These are phyloP conservation scores for Epizoanthus rinbou DNA, from an alignment of 92 coral and sea anemone species.

Conservation along the genomic window DNA sequence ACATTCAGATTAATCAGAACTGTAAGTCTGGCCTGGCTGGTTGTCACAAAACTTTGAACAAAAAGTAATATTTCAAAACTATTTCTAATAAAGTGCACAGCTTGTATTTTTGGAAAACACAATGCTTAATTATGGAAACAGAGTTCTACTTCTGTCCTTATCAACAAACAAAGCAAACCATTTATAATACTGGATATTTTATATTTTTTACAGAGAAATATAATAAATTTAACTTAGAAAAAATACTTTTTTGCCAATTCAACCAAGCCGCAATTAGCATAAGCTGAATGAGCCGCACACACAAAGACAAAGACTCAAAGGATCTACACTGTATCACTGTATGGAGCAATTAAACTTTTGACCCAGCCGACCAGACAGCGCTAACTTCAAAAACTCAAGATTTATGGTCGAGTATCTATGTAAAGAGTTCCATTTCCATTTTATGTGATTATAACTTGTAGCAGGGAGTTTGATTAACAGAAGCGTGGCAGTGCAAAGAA, in stretches of 20 bases:
- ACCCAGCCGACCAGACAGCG: neutral
- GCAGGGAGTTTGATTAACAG: constrained; percentile 19
- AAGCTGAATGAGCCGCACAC: neutral
- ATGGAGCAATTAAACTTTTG: neutral
- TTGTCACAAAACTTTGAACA: too few species aligned
- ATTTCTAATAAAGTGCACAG: too few species aligned
- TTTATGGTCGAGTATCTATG: neutral
- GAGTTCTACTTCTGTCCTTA: too few species aligned
- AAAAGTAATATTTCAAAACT: too few species aligned
- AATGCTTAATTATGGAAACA: too few species aligned
- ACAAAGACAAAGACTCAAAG: constrained; percentile 4
- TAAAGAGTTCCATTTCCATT: neutral
- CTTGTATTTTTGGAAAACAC: too few species aligned
- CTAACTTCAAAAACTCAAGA: neutral
- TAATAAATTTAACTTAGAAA: neutral
- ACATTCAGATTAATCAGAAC: too few species aligned
- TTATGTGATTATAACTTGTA: neutral
- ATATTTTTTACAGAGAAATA: neutral
- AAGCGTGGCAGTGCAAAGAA: constrained; percentile 69
- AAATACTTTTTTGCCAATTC: neutral
- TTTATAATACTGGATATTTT: too few species aligned
- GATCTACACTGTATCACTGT: neutral
- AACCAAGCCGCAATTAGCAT: constrained; percentile 24
- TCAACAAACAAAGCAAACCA: too few species aligned
- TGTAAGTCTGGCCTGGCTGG: too few species aligned